These are phyloP conservation scores for Eudyptes chrysolophus DNA, from an alignment of 2,113 vertebrate species.

Conservation along the genomic window DNA sequence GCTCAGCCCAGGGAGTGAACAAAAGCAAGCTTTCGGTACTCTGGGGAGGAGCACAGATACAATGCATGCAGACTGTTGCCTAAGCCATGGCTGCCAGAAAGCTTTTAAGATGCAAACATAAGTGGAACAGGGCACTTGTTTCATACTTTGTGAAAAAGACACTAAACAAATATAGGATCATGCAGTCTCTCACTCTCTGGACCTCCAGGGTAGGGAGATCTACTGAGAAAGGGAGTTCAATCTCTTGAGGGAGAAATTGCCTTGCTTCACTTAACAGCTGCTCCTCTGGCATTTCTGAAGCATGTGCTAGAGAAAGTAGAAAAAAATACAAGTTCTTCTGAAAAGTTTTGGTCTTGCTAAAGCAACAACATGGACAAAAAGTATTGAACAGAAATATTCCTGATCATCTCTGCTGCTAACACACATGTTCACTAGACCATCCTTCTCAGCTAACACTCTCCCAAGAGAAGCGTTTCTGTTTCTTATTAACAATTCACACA, in stretches of 20 bases:
- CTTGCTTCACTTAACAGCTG: background rate
- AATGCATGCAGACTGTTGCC: accelerated
- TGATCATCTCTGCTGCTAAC: background rate
- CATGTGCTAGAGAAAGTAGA: background rate
- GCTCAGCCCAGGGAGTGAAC: background rate
- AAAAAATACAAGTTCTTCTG: background rate
- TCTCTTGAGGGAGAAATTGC: background rate
- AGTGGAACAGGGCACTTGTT: background rate
- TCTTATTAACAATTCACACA: background rate
- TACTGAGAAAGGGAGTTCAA: background rate
- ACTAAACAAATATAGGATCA: background rate
- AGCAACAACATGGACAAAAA: background rate
- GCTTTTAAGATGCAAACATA: background rate
- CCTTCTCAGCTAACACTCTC: background rate
- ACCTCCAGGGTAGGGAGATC: background rate
- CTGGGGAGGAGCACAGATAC: background rate
- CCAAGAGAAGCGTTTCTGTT: background rate
- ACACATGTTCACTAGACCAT: accelerated
- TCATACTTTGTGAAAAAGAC: background rate
- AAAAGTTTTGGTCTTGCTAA: background rate
- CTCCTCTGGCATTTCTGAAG: background rate
- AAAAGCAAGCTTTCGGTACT: background rate
- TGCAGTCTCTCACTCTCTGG: background rate
- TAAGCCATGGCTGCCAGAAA: background rate
- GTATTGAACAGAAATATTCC: background rate